These are phyloP conservation scores for Bufo gargarizans DNA, from an alignment of 2,113 vertebrate species.

Conservation along the genomic window DNA sequence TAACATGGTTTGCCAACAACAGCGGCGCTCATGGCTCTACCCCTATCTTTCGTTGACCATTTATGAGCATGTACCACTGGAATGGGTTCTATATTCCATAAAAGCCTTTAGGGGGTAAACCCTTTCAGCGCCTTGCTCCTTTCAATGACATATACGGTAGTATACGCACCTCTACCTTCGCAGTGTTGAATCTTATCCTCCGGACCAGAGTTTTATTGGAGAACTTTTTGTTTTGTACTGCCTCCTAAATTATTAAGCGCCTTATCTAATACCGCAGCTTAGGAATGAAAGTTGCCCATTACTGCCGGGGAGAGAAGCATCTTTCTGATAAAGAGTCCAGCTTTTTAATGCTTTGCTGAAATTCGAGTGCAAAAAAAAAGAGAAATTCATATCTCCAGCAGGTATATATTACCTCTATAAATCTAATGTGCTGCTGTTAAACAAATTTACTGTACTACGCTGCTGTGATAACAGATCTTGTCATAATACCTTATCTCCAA, in stretches of 20 bases:
- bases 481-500: slow-evolving; percentile 55
- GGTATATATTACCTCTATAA: slow-evolving; percentile 56
- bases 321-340: slow-evolving; percentile 37
- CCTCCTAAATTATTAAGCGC: slow-evolving; percentile 44
- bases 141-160: too few species aligned
- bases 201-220: not conserved
- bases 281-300: slow-evolving; percentile 40
- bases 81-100: too few species aligned
- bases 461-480: slow-evolving; percentile 53
- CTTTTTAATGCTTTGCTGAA: slow-evolving; percentile 25
- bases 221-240: not conserved
- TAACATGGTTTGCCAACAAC: too few species aligned
- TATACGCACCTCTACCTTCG: too few species aligned
- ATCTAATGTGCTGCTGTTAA: slow-evolving; percentile 53
- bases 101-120: too few species aligned
- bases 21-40: too few species aligned
- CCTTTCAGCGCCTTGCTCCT: too few species aligned
- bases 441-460: slow-evolving; percentile 48
- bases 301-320: slow-evolving; percentile 8
- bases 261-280: slow-evolving; percentile 43
- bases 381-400: slow-evolving; percentile 45
- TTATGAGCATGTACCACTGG: too few species aligned
- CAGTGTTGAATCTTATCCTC: not conserved
- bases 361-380: not conserved
- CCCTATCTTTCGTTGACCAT: too few species aligned